Conservation (phyloP, 2,797 vertebrate genomes). For the Oreochromis grahami region DNA sequence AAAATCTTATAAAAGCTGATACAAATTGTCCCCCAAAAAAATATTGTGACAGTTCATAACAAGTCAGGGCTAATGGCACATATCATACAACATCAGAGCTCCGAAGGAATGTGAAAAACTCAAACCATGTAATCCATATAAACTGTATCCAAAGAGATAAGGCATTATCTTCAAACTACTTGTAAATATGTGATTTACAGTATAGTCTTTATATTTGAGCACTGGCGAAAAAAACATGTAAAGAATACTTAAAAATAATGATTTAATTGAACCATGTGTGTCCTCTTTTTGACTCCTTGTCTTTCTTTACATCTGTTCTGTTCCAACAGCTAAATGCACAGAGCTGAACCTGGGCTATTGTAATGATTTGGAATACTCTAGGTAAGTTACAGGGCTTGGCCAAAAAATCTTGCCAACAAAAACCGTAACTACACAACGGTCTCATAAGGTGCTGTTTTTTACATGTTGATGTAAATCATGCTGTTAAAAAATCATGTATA, state of each 20-base stretch:
- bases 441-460: not conserved
- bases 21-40: rapidly evolving
- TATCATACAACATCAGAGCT: not conserved
- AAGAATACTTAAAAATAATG: not conserved
- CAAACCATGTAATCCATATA: not conserved
- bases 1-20: not conserved
- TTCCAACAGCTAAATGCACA: conserved; percentile 76
- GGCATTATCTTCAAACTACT: not conserved
- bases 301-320: not conserved
- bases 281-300: not conserved
- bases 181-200: not conserved
- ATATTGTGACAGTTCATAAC: too few species aligned
- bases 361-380: conserved; percentile 80
- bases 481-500: not conserved
- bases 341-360: conserved; percentile 85
- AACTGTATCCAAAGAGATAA: not conserved
- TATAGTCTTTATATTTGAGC: not conserved
- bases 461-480: not conserved
- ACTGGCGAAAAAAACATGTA: rapidly evolving
- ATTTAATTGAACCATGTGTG: rapidly evolving
- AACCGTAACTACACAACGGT: not conserved
- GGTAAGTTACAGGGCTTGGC: conserved; percentile 42
- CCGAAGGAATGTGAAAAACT: not conserved
- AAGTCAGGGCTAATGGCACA: not conserved
- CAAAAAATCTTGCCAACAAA: not conserved